Percentiles rank a stretch among this genome's conserved stretches.
phyloP scores from a whole-genome alignment of 2,113 vertebrate species.

The Zapus hudsonius region DNA sequence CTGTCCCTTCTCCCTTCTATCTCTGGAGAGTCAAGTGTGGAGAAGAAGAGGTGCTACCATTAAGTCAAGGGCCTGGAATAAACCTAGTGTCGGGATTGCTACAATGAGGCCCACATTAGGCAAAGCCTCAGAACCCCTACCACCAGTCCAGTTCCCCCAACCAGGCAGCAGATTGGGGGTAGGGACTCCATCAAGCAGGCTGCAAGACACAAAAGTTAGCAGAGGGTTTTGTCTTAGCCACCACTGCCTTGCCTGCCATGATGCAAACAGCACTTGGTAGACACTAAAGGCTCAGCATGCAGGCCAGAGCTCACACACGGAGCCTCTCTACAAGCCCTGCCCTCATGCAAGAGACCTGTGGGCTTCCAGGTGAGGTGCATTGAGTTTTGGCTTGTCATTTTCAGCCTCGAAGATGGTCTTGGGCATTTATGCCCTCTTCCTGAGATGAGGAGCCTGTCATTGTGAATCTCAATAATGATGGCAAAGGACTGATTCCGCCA shows the following conservation, averaged over 20 bases:
- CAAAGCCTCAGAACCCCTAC: not conserved
- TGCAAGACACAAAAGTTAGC: not conserved
- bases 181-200: not conserved
- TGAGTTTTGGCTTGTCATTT: not conserved
- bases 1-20: not conserved
- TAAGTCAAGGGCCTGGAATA: not conserved
- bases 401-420: not conserved
- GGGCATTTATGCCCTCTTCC: no score
- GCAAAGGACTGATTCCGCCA: no score
- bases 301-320: not conserved
- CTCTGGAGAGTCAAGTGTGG: not conserved
- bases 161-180: not conserved
- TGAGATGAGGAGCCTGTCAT: no score
- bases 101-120: not conserved
- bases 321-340: not conserved
- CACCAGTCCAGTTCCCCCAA: not conserved
- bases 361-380: not conserved
- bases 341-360: not conserved
- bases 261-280: not conserved
- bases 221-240: not conserved
- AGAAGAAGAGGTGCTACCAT: not conserved
- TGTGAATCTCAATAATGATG: not conserved
- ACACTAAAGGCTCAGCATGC: not conserved
- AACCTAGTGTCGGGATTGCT: not conserved
- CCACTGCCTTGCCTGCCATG: no score